Conservation (phyloP, 2,888 invertebrate genomes). For the Synergus umbraculus region DNA sequence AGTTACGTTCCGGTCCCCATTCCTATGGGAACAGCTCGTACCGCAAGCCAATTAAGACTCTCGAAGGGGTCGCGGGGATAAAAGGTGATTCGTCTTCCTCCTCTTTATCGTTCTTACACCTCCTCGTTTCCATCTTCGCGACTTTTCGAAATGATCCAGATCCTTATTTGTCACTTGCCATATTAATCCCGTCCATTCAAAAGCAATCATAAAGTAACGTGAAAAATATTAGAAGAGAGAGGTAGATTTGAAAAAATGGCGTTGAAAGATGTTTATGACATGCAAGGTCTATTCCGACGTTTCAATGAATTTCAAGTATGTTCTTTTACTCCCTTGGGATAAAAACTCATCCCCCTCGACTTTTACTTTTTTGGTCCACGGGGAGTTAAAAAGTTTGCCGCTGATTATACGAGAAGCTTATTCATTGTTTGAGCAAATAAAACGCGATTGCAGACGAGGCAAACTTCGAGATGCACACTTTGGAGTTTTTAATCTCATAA, state of each 20-base stretch:
- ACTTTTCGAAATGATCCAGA: constrained; percentile 46
- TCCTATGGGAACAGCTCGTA: constrained; percentile 53
- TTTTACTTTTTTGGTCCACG: constrained; percentile 8
- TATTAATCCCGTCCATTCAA: not conserved
- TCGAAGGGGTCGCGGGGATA: constrained; percentile 56
- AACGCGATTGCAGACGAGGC: not conserved
- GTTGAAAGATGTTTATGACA: not conserved
- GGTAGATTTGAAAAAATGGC: not conserved
- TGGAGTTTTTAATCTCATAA: constrained; percentile 30
- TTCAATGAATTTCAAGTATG: constrained; percentile 1
- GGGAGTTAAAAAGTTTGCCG: constrained; percentile 15
- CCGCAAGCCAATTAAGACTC: constrained; percentile 66
- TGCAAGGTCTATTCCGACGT: not conserved
- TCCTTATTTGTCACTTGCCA: constrained; percentile 25
- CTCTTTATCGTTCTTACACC: constrained; percentile 38
- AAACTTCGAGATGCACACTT: constrained; percentile 32
- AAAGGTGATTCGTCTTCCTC: constrained; percentile 66
- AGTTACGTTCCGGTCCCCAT: constrained; percentile 56
- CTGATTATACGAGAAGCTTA: constrained; percentile 19
- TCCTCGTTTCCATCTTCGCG: constrained; percentile 44
- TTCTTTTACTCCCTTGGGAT: not conserved
- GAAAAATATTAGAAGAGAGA: no score
- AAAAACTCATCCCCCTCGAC: constrained; percentile 2
- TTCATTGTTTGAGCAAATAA: constrained; percentile 33
- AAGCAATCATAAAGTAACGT: not conserved